Evolutionary conservation across 2,113 vertebrate species (phyloP).

Genomic region (Clarias batrachus): DNA sequence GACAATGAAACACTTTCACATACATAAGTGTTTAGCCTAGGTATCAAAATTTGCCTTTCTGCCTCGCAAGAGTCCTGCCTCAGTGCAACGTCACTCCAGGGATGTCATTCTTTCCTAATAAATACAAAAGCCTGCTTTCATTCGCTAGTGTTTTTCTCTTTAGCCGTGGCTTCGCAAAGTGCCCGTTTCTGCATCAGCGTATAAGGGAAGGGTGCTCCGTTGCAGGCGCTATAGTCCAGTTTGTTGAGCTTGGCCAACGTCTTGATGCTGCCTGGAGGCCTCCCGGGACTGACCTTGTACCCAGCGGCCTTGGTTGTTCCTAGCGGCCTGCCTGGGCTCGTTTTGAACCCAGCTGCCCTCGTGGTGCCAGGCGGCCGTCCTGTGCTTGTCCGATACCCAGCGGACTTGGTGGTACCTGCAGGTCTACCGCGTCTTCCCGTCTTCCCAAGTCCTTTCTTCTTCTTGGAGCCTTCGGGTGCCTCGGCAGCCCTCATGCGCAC

Average conservation of each 20-base stretch:
- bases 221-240: constrained; percentile 84
- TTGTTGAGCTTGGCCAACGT: constrained; percentile 90
- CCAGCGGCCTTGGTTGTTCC: constrained; percentile 98
- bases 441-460: constrained; percentile 90
- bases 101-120: constrained; percentile 51
- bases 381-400: constrained; percentile 96
- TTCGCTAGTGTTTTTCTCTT: constrained; percentile 82
- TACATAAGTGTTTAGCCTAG: constrained; percentile 43
- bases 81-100: constrained; percentile 31
- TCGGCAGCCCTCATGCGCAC: constrained; percentile 81
- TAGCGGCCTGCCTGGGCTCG: constrained; percentile 94
- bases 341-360: constrained; percentile 97
- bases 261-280: constrained; percentile 98
- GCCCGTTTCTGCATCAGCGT: constrained; percentile 87
- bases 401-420: constrained; percentile 93
- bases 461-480: constrained; percentile 87
- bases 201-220: constrained; percentile 83
- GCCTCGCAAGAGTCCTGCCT: constrained; percentile 21
- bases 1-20: constrained; percentile 47
- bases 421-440: constrained; percentile 92
- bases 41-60: constrained; percentile 48
- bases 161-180: constrained; percentile 80
- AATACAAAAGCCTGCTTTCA: constrained; percentile 61
- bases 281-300: constrained; percentile 97
- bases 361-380: constrained; percentile 95